Evolutionary conservation across 1,140 invertebrate genomes (phyloP).

Genomic region (Zaprionus camerounensis): DNA sequence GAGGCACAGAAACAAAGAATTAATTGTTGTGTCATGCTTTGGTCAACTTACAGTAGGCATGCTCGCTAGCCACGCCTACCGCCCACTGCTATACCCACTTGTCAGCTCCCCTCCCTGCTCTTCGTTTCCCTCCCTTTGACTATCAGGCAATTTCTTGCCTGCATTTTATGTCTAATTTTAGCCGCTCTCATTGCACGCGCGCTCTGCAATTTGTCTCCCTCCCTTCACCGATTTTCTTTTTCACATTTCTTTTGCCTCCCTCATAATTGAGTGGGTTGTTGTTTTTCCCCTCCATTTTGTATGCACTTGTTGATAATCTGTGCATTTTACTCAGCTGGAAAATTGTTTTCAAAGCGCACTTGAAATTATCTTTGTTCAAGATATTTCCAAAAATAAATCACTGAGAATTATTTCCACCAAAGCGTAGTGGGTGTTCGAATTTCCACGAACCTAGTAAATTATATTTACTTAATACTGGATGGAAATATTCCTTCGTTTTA

Average conservation of each 20-base stretch:
- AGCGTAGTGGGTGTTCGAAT: neutral
- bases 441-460: neutral
- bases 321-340: constrained; percentile 35
- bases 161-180: constrained; percentile 38
- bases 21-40: constrained; percentile 63
- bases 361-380: constrained; percentile 11
- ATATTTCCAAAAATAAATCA: constrained; percentile 9
- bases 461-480: neutral
- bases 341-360: constrained; percentile 21
- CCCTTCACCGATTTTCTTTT: constrained; percentile 11
- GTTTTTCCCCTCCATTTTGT: neutral
- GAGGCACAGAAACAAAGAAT: constrained; percentile 62
- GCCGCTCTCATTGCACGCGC: constrained; percentile 23
- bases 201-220: constrained; percentile 7
- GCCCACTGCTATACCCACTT: constrained; percentile 1
- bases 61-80: neutral
- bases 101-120: neutral
- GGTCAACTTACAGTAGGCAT: constrained; percentile 30
- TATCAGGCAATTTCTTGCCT: constrained; percentile 15
- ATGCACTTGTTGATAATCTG: constrained; percentile 48
- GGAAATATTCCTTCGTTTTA: neutral
- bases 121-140: too few relatives aligned
- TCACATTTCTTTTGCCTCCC: constrained; percentile 3
- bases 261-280: constrained; percentile 13
- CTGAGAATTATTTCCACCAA: constrained; percentile 1